These are phyloP conservation scores for Anguilla obscura DNA, from an alignment of 2,797 vertebrate genomes.

Conservation along the genomic window DNA sequence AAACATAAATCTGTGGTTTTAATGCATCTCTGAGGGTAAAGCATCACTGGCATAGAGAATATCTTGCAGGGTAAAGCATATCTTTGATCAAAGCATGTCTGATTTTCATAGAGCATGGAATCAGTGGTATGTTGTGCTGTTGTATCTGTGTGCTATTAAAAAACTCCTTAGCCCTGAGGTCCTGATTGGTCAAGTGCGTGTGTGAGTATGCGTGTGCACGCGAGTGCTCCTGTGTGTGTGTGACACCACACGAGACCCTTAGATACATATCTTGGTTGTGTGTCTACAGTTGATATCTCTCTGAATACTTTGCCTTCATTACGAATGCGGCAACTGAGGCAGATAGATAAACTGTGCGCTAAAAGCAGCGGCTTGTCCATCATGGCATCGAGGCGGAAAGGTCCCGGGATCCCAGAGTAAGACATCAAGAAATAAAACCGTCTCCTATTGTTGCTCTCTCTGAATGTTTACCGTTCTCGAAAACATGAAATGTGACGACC, in stretches of 20 bases:
- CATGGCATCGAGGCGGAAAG: not conserved
- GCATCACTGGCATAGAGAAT: not conserved
- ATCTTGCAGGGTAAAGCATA: not conserved
- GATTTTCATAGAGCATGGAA: not conserved
- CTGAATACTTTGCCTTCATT: not conserved
- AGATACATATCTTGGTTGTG: not conserved
- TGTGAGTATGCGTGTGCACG: not conserved
- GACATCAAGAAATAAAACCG: slow-evolving; percentile 3
- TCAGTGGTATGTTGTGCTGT: not conserved
- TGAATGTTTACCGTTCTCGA: not conserved
- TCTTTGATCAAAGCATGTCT: not conserved
- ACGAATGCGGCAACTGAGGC: not conserved
- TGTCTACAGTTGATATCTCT: not conserved
- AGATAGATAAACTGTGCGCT: not conserved
- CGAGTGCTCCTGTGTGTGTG: not conserved
- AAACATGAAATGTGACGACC: not conserved
- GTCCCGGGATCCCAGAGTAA: not conserved
- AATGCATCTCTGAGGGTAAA: not conserved
- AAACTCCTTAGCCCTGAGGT: not conserved
- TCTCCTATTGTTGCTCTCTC: not conserved
- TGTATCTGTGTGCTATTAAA: not conserved
- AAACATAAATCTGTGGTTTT: not conserved
- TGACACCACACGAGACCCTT: not conserved
- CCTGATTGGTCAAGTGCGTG: not conserved
- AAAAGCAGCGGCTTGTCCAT: not conserved